phyloP scores from a whole-genome alignment of 2,888 invertebrate genomes.

The Metopia argyrocephala region DNA sequence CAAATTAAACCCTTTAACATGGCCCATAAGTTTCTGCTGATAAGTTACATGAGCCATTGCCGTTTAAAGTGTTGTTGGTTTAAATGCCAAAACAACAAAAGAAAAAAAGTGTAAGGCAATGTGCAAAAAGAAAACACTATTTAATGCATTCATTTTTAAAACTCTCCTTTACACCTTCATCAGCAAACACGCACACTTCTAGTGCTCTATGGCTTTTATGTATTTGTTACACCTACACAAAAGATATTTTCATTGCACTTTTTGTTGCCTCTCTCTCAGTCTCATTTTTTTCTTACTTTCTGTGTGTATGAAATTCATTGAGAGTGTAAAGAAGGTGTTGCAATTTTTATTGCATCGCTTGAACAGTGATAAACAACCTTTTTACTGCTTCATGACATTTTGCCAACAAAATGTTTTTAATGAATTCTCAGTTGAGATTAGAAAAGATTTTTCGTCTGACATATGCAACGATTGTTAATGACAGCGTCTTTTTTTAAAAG shows the following conservation, averaged over 20 bases:
- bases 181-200: not conserved
- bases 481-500: too few relatives aligned
- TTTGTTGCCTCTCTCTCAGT: not conserved
- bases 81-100: conserved; percentile 14
- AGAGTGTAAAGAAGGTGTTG: conserved; percentile 32
- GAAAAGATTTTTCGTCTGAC: not conserved
- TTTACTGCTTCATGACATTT: not conserved
- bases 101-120: not conserved
- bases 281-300: not conserved
- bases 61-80: conserved; percentile 39
- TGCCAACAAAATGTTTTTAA: not conserved
- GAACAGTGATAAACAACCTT: conserved; percentile 37
- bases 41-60: conserved; percentile 54
- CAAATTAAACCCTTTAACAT: conserved; percentile 60
- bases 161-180: not conserved
- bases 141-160: conserved; percentile 7
- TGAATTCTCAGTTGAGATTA: too few relatives aligned
- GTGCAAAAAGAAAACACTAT: not conserved
- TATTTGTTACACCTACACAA: not conserved
- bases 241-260: not conserved
- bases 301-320: conserved; percentile 19
- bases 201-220: not conserved
- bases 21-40: conserved; percentile 54
- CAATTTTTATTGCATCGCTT: not conserved
- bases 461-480: not conserved